These are phyloP conservation scores for Chymomyza costata DNA, from an alignment of 1,140 invertebrate species.

Conservation along the genomic window DNA sequence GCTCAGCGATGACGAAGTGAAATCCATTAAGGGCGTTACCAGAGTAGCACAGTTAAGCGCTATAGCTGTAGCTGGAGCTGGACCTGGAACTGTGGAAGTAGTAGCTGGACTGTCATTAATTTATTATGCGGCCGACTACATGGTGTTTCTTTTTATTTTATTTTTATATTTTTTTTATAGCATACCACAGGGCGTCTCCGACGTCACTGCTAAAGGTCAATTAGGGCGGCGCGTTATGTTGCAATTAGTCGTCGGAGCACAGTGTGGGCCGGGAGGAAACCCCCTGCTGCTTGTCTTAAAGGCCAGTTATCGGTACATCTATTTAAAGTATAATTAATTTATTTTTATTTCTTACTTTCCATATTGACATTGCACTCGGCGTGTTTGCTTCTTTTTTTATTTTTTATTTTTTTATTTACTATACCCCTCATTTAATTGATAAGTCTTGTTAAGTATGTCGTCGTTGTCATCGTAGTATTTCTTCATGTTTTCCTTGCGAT, in stretches of 20 bases:
- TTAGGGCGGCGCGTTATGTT: slow-evolving; percentile 47
- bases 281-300: too few relatives aligned
- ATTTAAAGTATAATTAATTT: too few relatives aligned
- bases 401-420: too few relatives aligned
- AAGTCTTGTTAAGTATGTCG: slow-evolving; percentile 44
- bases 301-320: too few relatives aligned
- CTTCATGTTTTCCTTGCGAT: too few relatives aligned
- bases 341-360: slow-evolving; percentile 38
- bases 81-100: too few relatives aligned
- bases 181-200: slow-evolving; percentile 26
- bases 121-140: slow-evolving; percentile 39
- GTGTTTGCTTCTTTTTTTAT: slow-evolving; percentile 20
- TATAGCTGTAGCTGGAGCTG: slow-evolving; percentile 15
- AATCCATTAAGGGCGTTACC: slow-evolving; percentile 66
- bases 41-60: slow-evolving; percentile 20
- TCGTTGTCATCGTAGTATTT: slow-evolving; percentile 28
- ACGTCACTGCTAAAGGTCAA: slow-evolving; percentile 49
- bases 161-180: slow-evolving; percentile 22
- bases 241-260: slow-evolving; percentile 49
- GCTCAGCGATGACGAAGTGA: slow-evolving; percentile 48
- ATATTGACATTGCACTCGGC: slow-evolving; percentile 59
- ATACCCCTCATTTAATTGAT: slow-evolving; percentile 66
- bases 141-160: too few relatives aligned
- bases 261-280: too few relatives aligned
- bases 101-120: slow-evolving; percentile 48